Conservation (phyloP, 2,797 vertebrate species). For the Tarsius wallacei region DNA sequence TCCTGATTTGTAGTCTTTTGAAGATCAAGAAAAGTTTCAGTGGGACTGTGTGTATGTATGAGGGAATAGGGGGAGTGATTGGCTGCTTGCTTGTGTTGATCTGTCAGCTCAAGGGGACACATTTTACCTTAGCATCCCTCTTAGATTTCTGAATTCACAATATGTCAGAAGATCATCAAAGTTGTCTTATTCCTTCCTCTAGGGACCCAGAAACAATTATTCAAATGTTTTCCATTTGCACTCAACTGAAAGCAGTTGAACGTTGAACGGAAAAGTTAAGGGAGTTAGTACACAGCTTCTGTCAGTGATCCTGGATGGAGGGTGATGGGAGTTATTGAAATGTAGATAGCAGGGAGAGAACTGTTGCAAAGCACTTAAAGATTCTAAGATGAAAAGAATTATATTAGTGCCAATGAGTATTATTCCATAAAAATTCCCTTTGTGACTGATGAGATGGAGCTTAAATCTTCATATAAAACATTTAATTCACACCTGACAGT, state of each 20-base stretch:
- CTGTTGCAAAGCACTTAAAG: constrained; percentile 66
- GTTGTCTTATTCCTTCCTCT: constrained; percentile 68
- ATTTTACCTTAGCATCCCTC: constrained; percentile 18
- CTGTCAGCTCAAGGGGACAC: constrained; percentile 53
- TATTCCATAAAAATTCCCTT: constrained; percentile 81
- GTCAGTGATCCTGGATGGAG: constrained; percentile 45
- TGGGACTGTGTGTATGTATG: neutral
- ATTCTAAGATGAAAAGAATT: constrained; percentile 69
- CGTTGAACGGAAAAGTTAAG: constrained; percentile 39
- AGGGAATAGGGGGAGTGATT: neutral
- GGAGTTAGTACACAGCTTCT: constrained; percentile 49
- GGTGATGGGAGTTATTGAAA: constrained; percentile 65
- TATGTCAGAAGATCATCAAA: constrained; percentile 58
- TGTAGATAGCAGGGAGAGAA: constrained; percentile 64
- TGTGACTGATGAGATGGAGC: constrained; percentile 81
- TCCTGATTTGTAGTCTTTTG: constrained; percentile 13
- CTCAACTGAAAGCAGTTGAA: neutral
- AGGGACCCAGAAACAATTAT: constrained; percentile 68
- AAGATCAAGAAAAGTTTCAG: neutral
- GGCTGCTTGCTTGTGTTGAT: constrained; percentile 32
- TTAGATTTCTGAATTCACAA: constrained; percentile 72
- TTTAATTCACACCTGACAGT: constrained; percentile 85
- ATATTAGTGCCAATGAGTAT: constrained; percentile 68
- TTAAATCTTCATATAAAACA: constrained; percentile 82
- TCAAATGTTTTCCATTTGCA: constrained; percentile 76